phyloP scores from a whole-genome alignment of 1,140 invertebrate species.

The Musca domestica region DNA sequence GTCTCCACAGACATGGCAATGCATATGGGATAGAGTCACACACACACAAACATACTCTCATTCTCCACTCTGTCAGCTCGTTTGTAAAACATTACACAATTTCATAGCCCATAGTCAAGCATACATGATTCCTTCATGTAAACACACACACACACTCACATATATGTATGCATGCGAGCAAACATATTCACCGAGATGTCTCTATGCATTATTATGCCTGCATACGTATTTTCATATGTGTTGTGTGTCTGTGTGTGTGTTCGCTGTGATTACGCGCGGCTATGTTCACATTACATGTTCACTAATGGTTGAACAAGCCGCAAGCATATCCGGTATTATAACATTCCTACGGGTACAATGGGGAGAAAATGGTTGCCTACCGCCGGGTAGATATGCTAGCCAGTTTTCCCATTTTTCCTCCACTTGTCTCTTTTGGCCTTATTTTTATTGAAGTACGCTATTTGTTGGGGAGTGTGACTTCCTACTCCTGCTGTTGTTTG shows the following conservation, averaged over 20 bases:
- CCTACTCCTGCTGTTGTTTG: neutral
- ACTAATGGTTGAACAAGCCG: constrained; percentile 53
- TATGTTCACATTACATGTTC: constrained; percentile 37
- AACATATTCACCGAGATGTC: neutral
- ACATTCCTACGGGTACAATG: neutral
- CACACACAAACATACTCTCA: too few species aligned
- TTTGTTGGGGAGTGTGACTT: neutral
- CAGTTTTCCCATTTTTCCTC: neutral
- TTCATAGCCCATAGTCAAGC: too few species aligned
- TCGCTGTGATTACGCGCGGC: constrained; percentile 20
- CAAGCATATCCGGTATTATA: constrained; percentile 37
- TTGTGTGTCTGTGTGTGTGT: constrained; percentile 14
- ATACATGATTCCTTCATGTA: neutral
- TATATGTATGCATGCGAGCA: neutral
- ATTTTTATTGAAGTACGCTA: neutral
- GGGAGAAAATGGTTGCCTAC: neutral
- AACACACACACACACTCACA: too few species aligned
- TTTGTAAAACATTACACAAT: too few species aligned
- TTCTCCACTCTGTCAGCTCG: too few species aligned
- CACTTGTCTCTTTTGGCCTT: neutral
- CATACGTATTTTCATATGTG: neutral
- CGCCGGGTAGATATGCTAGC: neutral
- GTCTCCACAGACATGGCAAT: neutral
- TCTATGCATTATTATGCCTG: neutral
- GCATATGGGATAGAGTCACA: too few species aligned